These are phyloP conservation scores for Pteria penguin DNA, from an alignment of 2,888 invertebrate genomes.

Conservation along the genomic window DNA sequence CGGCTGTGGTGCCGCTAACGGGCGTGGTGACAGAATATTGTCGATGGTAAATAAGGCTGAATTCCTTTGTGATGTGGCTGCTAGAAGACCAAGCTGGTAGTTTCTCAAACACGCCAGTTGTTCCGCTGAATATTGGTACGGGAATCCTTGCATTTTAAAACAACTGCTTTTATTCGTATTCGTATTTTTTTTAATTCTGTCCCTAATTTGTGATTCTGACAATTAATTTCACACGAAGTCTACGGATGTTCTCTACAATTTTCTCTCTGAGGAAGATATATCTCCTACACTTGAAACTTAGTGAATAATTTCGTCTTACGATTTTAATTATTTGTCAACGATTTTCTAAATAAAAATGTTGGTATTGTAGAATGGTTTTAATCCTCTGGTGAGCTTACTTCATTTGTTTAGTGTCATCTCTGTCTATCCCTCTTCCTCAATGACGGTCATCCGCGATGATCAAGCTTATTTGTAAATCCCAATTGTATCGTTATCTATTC, in stretches of 20 bases:
- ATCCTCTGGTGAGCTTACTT: no score
- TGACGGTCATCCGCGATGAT: neutral
- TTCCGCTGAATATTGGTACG: constrained; percentile 32
- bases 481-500: constrained; percentile 9
- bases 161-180: no score
- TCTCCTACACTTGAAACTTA: no score
- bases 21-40: constrained; percentile 31
- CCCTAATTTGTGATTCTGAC: no score
- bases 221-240: no score
- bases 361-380: no score
- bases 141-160: constrained; percentile 37
- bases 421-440: neutral
- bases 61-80: constrained; percentile 18
- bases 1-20: constrained; percentile 22
- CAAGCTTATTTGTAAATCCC: neutral
- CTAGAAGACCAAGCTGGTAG: constrained; percentile 32
- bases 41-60: constrained; percentile 34
- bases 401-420: neutral
- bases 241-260: no score
- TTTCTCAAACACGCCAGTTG: constrained; percentile 31
- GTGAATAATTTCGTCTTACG: no score
- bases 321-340: no score
- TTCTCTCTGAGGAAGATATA: no score
- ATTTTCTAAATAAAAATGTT: no score
- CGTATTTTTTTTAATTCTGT: no score